Base-by-base conservation (phyloP, 2,888 invertebrate genomes). In the Pheosia tremula region DNA sequence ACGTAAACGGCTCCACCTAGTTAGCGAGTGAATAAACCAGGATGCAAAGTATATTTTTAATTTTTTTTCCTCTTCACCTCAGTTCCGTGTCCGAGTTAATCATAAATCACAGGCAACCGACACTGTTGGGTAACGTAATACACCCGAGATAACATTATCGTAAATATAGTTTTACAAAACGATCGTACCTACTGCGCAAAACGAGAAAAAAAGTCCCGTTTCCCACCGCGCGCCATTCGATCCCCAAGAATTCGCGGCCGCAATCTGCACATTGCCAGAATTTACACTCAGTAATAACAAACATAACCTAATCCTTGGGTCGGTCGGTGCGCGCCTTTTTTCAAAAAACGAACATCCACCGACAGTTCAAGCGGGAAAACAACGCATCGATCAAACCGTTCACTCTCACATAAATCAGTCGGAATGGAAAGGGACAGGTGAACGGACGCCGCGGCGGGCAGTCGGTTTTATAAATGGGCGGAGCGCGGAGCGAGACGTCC, bases 401-500 rank as follows among this genome's bases (percentile, higher is more conserved):
- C 93, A 85, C 93, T 91, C 93, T 86, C 93, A 92, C 93, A 93
- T 93, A 92, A 93, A 93, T 93, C 93, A 92, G 89, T 80, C 85
- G 88, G 85, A 84, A 83, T 83, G 82, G 93, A 93, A 88, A 88
- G 91, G 90, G 93, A 93, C 93, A 92, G 93, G 91, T 90, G 92
- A 89, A 85, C 85, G 87, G 89, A 84, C 89, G 87, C 73, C 66
- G 83, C 81, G 82, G 80, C 86, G 84, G 84, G 83, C 90, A 90
- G 88, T 89, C 91, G 92, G 92, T 91, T 90, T 92, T 91, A 92
- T 91, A 91, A 91, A 91, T 93, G 93, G 93, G 93, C 92, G 93
- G 93, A 88, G 93, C 90, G 79, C 84, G 71, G 85, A 87, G 86
- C 90, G 90, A 86, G 91, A 89, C 87, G 89, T 88, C 90, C 87